Evolutionary conservation across 2,113 vertebrate species (phyloP).

Genomic region (Martes martes): DNA sequence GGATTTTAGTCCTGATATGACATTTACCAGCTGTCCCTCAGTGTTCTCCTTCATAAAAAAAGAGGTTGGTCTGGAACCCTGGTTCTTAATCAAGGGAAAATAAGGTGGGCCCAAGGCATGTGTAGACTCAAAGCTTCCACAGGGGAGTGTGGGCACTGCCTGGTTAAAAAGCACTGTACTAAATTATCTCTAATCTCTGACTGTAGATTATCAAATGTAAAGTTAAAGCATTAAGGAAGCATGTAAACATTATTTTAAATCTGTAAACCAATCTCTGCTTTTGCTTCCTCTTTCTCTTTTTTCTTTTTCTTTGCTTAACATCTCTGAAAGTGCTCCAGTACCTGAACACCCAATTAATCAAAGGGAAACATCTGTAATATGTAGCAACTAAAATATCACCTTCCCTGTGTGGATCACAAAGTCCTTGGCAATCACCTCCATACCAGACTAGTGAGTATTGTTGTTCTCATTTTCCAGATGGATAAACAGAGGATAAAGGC

Average conservation of each 20-base stretch:
- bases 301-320: background rate
- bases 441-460: constrained; percentile 19
- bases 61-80: background rate
- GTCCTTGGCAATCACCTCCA: constrained; percentile 46
- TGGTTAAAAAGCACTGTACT: background rate
- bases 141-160: background rate
- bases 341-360: background rate
- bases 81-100: background rate
- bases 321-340: background rate
- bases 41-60: background rate
- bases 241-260: background rate
- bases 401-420: constrained; percentile 40
- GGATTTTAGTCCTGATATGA: background rate
- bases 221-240: background rate
- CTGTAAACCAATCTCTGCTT: background rate
- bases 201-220: background rate
- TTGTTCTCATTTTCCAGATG: constrained; percentile 46
- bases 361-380: constrained; percentile 16
- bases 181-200: background rate
- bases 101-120: background rate
- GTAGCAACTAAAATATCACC: constrained; percentile 25
- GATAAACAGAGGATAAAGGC: constrained; percentile 48
- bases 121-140: background rate
- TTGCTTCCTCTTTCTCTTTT: background rate
- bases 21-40: background rate